These are phyloP conservation scores for Busseola fusca DNA, from an alignment of 2,888 invertebrate genomes.

Conservation along the genomic window DNA sequence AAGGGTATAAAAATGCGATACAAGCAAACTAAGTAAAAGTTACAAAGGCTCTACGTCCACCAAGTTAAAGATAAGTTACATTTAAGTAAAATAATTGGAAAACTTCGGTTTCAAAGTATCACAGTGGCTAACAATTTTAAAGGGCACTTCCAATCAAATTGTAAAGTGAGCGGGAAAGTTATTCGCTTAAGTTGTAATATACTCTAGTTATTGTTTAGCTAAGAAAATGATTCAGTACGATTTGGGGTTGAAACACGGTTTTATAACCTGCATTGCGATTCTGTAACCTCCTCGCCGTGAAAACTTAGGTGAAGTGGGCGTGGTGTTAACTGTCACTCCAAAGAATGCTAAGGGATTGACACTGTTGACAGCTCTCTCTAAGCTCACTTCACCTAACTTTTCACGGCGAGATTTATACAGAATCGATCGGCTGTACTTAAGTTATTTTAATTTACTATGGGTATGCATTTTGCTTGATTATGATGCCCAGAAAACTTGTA, in stretches of 20 bases:
- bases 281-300: no score
- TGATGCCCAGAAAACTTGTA: neutral
- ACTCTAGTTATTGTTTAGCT: constrained; percentile 8
- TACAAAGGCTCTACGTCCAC: constrained; percentile 32
- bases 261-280: no score
- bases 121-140: constrained; percentile 49
- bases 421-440: no score
- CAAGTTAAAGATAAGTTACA: constrained; percentile 40
- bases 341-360: no score
- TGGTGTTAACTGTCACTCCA: no score
- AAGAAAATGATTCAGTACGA: constrained; percentile 1
- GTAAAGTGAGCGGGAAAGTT: constrained; percentile 29
- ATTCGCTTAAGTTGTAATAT: constrained; percentile 29
- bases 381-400: no score
- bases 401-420: no score
- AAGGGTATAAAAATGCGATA: constrained; percentile 9
- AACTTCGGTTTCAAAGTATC: constrained; percentile 51
- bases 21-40: constrained; percentile 35
- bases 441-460: neutral
- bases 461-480: neutral
- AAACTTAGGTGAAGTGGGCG: no score
- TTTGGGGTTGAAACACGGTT: neutral
- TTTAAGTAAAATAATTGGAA: constrained; percentile 54
- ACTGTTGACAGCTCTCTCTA: no score
- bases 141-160: constrained; percentile 24